Evolutionary conservation across 2,797 vertebrate species (phyloP), one percentile per base, ranked within the genome.

Genomic region (Gymnoscopelus microlampas): DNA sequence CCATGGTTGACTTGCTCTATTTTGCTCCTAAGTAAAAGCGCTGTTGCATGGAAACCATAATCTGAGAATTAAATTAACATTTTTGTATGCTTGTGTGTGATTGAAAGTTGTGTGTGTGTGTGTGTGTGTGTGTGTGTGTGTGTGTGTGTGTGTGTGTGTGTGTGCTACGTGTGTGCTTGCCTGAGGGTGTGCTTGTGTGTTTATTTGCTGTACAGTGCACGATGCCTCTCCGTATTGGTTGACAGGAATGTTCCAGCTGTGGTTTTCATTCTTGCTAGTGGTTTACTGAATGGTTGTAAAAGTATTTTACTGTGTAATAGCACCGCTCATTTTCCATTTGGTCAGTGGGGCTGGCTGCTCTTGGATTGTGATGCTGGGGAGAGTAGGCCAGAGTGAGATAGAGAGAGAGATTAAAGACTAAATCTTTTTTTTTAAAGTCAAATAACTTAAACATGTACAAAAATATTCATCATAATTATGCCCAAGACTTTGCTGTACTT

Each of bases 321-420:
- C 73, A 60, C 61, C 60, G 60, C 54, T 82, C 83, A 85, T 85
- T 93, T 94, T 94, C 91, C 91, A 92, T 91, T 92, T 76, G 81
- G 85, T 92, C 86, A 89, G 82, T 78, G 44, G 78, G 77, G 72
- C 77, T 85, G 78, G 60, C 82, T 89, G 60, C 82, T 90, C 77
- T 82, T 66, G 63, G 57, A 60, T 69, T 68, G 74, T 81, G 76
- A 53, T 69, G 71, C 71, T 77, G 71, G 76, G 60, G 63, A 29
- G 35, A 57, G n/a, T 44, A 44, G 39, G 39, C 39, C 39, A 44
- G 39, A 44, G 39, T 44, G 7, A 29, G 39, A 48, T 19, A 68
- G 57, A 57, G 58, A 49, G 70, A 49, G 70, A 79, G 57, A 71
- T 44, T 44, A 44, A 2, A 44, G 7, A 7, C 8, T 2, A 44